Percentiles rank a stretch among this genome's conserved stretches.
phyloP scores from a whole-genome alignment of 2,888 invertebrate genomes.

The Dascillus cervinus region DNA sequence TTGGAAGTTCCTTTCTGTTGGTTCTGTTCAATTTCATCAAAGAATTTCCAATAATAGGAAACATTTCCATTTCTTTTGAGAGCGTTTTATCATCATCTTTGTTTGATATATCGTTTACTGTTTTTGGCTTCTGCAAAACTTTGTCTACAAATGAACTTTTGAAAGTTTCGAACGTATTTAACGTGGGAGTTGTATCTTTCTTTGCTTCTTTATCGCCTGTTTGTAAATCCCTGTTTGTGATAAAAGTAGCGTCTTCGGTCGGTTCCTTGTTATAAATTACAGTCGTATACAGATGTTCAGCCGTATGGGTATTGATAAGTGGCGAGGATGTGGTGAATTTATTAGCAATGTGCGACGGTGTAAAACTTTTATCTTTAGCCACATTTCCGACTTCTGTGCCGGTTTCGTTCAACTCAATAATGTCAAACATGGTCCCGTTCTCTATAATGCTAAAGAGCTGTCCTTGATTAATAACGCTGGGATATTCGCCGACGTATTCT shows the following conservation, averaged over 20 bases:
- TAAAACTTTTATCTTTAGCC: conserved; percentile 14
- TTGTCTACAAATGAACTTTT: conserved; percentile 14
- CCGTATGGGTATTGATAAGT: conserved; percentile 8
- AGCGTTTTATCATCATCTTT: conserved; percentile 22
- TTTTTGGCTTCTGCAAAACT: conserved; percentile 16
- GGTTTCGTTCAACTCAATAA: conserved; percentile 39
- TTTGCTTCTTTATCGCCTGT: conserved; percentile 18
- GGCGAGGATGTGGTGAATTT: conserved; percentile 8
- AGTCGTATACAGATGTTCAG: conserved; percentile 22
- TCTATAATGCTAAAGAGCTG: conserved; percentile 41
- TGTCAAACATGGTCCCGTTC: conserved; percentile 41
- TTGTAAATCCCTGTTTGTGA: conserved; percentile 21
- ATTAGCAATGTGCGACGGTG: conserved; percentile 7
- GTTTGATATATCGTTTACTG: conserved; percentile 18
- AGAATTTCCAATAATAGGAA: conserved; percentile 29
- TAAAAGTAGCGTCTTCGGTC: conserved; percentile 20
- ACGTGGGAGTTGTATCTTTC: conserved; percentile 21
- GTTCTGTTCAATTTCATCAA: conserved; percentile 36
- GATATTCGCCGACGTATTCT: conserved; percentile 30
- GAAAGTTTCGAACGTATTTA: conserved; percentile 17
- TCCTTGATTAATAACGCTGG: conserved; percentile 40
- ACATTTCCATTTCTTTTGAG: conserved; percentile 36
- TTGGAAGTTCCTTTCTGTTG: conserved; percentile 37
- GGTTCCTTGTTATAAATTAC: conserved; percentile 28
- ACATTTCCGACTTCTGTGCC: conserved; percentile 25